Evolutionary conservation across 2,797 vertebrate genomes (phyloP).

Genomic region (Pteronotus mesoamericanus): DNA sequence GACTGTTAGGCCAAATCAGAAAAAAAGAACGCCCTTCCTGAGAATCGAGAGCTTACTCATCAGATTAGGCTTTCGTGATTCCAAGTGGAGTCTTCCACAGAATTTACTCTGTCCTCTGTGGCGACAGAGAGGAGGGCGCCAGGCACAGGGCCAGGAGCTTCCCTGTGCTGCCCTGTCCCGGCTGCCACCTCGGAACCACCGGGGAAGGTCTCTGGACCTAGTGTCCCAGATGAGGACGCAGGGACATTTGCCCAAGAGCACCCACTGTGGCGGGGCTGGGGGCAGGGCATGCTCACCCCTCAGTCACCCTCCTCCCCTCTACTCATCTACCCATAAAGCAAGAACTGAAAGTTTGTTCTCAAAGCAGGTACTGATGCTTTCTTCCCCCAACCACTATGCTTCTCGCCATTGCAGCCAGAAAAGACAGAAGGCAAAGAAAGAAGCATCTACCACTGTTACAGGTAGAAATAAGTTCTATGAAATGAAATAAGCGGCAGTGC

Average conservation of each 20-base stretch:
- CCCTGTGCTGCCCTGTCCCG: not conserved
- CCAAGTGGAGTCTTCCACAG: not conserved
- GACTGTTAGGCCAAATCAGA: not conserved
- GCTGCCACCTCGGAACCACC: not conserved
- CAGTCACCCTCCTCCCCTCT: not conserved
- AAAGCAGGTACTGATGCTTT: not conserved
- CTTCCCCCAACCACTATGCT: not conserved
- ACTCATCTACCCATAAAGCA: not conserved
- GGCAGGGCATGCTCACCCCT: accelerated
- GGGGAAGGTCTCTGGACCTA: not conserved
- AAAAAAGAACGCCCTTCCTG: not conserved
- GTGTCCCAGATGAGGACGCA: not conserved
- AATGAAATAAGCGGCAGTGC: not conserved
- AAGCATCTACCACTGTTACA: accelerated
- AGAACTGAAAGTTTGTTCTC: not conserved
- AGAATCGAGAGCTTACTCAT: not conserved
- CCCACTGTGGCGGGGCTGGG: no score
- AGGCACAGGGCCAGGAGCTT: not conserved
- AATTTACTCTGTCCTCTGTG: not conserved
- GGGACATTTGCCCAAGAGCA: not conserved
- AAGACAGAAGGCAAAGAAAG: not conserved
- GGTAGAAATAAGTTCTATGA: not conserved
- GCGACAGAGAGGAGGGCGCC: not conserved
- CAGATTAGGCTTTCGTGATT: not conserved
- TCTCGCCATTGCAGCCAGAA: not conserved